Base-by-base conservation (phyloP, 2,797 vertebrate genomes). In the Brachyrhaphis roseni region DNA sequence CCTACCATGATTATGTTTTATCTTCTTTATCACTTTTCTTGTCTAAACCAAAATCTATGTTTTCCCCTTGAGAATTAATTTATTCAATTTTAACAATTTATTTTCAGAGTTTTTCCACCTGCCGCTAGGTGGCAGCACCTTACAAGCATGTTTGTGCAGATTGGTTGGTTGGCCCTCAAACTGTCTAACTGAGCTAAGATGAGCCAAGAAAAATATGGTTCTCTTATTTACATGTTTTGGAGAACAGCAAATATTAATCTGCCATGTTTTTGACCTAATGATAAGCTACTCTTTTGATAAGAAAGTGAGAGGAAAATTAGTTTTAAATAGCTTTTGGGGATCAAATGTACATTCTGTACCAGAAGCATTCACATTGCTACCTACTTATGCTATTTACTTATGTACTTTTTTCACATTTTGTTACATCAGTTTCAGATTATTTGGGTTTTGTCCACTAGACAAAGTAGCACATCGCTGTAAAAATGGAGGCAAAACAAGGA, bases 81-180 rank as follows among this genome's bases (percentile, higher is more conserved):
- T 18, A 31, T 8, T 20, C 7, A 20, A 36, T 16, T 64, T 34
- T 64, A 3, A 64, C 1, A 16, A 39, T 66, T 66, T 66, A 18
- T 47, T 12, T 5, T 4, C 26, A 28, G 0, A 57, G 12, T 28
- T 20, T 12, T 72, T 46, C 28, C 31, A 4, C 12, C 45, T 4
- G 16, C 91, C 93, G 87, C 85, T 75, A 45, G 0, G 79, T 74
- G 90, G 91, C 86, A 92, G 89, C 87, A 90, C 70, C 2, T 18
- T 57, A 41, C 79, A 82, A 18, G 11, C 39, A 46, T 1, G 11
- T 45, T 45, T 28, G 11, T 45, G 3, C 23, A 26, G 12, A n/a
- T 15, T 43, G 18, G 20, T 68, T 68, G 36, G 10, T 26, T 1
- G 1, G 64, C 4, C 36, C 18, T 20, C 20, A 26, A 41, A 12